Base-by-base conservation (phyloP, 2,797 vertebrate genomes). In the Thalassophryne amazonica region DNA sequence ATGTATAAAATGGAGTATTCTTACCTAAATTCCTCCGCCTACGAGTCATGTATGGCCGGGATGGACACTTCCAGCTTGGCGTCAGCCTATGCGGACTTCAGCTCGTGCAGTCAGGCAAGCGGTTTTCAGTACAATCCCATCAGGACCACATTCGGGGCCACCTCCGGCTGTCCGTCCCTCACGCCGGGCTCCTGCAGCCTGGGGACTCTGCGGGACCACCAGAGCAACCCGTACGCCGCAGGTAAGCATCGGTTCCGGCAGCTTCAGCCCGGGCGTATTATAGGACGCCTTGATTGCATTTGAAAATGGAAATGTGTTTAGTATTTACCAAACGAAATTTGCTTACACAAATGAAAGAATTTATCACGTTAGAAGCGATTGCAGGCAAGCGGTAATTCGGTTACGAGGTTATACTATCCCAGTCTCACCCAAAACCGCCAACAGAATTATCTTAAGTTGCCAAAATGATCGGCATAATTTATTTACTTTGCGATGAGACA, bases 1-100 rank as follows among this genome's bases (percentile, higher is more conserved):
- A 99, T 99, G 97, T 99, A 99, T 98, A 99, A 99, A 98, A 99
- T 99, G 97, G 97, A 99, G 94, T 99, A 98, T 95, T 99, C 97
- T 95, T 99, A 99, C 96, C 97, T 99, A 91, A 99, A 99, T 93
- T 98, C 97, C 93, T 98, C 97, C 90, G 96, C 97, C 94, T 99
- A 99, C 95, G 97, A 99, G 93, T 99, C 97, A 76, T 99, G 97
- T 93, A 99, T 99, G 97, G 96, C 96, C 89, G 97, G 97, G 83
- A 98, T 99, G 95, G 97, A 99, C 93, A 98, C 97, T 54, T 94
- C 95, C 62, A 98, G 96, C 88, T 88, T 99, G 93, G 97, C 97
- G 82, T 99, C 97, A 90, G 96, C 97, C 84, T 99, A 99, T 83
- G 97, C 97, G 89, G 97, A 99, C 93, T 99, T 99, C 95, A 98